A percentile compares a stretch with the other conserved stretches of the same genome.
These are phyloP conservation scores for Campylorhamphus procurvoides DNA, from an alignment of 2,113 vertebrate species.

Conservation along the genomic window DNA sequence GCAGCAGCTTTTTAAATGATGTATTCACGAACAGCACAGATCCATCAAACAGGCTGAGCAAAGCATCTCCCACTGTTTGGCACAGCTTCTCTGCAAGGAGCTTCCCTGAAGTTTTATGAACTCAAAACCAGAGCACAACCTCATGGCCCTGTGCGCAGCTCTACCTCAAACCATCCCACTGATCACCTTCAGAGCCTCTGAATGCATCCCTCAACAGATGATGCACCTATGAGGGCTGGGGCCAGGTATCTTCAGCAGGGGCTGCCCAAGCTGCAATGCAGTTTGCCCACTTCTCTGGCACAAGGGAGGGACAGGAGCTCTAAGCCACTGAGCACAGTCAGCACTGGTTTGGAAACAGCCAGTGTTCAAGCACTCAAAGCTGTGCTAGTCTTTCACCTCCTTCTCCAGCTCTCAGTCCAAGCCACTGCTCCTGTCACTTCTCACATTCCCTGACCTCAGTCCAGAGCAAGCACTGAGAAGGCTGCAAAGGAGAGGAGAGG, in stretches of 20 bases:
- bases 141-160: neutral
- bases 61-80: neutral
- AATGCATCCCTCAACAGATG: fast-evolving
- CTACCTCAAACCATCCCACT: neutral
- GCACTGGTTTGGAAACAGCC: neutral
- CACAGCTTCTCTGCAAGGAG: neutral
- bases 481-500: neutral
- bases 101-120: neutral
- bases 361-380: neutral
- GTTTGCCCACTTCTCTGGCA: neutral
- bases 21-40: neutral
- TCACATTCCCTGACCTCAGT: neutral
- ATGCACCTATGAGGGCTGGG: neutral
- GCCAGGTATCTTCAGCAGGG: neutral
- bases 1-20: neutral
- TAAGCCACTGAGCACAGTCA: neutral
- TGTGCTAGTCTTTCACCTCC: neutral
- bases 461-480: neutral
- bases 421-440: neutral
- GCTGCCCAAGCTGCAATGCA: neutral
- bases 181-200: neutral
- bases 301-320: neutral
- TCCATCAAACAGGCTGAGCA: neutral
- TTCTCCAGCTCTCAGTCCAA: neutral
- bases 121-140: neutral